Conservation (phyloP, 2,888 invertebrate genomes). For the Sympetrum striolatum region DNA sequence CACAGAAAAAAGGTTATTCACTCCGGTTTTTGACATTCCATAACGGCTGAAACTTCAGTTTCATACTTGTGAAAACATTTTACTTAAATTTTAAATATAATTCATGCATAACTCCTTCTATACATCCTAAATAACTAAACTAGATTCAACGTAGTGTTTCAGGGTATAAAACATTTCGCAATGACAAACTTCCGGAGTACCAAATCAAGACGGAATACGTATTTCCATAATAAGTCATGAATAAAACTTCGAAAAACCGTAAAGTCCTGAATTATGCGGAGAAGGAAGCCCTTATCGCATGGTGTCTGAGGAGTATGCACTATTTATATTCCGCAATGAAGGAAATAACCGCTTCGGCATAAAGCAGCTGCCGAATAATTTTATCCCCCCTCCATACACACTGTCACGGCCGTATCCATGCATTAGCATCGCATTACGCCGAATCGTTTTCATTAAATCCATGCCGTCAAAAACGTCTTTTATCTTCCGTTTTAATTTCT, state of each 20-base stretch:
- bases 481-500: conserved; percentile 51
- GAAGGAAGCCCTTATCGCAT: neutral
- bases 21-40: no score
- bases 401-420: neutral
- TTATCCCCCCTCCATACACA: neutral
- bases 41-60: no score
- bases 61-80: no score
- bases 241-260: neutral
- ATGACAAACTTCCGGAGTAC: no score
- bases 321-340: neutral
- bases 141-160: no score
- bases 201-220: neutral
- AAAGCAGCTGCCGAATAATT: neutral
- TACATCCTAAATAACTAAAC: no score
- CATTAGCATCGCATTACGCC: neutral
- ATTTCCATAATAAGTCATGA: neutral
- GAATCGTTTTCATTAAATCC: neutral
- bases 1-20: no score
- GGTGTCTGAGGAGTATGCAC: neutral
- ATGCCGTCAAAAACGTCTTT: neutral
- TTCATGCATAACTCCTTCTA: no score
- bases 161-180: no score
- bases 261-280: neutral
- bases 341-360: neutral
- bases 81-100: no score